Evolutionary conservation across 2,888 invertebrate genomes (phyloP).

Genomic region (Clistopyga incitator): DNA sequence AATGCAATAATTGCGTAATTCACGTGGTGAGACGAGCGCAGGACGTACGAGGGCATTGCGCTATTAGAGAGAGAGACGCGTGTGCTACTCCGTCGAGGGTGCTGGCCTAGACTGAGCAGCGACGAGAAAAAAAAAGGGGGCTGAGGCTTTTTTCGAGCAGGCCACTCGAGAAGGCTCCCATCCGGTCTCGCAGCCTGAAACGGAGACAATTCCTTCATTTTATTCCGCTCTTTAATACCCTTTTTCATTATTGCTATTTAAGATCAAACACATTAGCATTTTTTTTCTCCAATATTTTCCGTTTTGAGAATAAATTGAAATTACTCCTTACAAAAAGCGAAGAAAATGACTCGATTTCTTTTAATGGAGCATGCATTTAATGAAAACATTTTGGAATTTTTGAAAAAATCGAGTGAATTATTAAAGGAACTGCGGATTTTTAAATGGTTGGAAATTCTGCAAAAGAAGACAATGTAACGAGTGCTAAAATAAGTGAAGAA

Average conservation of each 20-base stretch:
- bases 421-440: too few relatives aligned
- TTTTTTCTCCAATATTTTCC: too few relatives aligned
- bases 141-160: slow-evolving; percentile 18
- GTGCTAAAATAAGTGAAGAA: background rate
- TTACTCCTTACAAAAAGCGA: too few relatives aligned
- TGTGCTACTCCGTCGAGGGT: slow-evolving; percentile 28
- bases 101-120: slow-evolving; percentile 39
- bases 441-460: too few relatives aligned
- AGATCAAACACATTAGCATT: too few relatives aligned
- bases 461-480: background rate
- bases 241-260: background rate
- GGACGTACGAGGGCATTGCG: background rate
- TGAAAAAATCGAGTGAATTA: too few relatives aligned
- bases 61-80: slow-evolving; percentile 41
- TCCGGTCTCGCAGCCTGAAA: background rate
- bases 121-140: slow-evolving; percentile 18
- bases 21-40: slow-evolving; percentile 60
- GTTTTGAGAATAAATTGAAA: too few relatives aligned
- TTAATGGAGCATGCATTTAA: too few relatives aligned
- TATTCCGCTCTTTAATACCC: background rate
- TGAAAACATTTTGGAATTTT: too few relatives aligned
- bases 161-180: slow-evolving; percentile 14
- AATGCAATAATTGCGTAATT: slow-evolving; percentile 83
- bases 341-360: too few relatives aligned
- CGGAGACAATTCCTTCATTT: slow-evolving; percentile 18